These are phyloP conservation scores for Cylas formicarius DNA, from an alignment of 1,140 invertebrate species.

Conservation along the genomic window DNA sequence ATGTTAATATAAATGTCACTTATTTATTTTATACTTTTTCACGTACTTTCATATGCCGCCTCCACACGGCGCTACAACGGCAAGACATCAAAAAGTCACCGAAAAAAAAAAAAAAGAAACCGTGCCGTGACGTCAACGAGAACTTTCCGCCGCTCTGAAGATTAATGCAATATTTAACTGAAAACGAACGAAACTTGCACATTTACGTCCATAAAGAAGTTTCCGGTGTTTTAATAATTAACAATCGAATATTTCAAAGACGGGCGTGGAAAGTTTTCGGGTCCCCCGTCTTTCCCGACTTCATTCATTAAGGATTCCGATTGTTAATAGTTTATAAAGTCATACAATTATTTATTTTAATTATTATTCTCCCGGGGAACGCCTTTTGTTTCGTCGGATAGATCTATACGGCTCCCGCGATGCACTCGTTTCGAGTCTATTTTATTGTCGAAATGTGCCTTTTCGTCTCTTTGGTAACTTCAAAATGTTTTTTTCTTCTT, in stretches of 20 bases:
- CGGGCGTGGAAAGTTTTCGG: not conserved
- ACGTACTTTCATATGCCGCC: no score
- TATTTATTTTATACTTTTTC: no score
- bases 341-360: conserved; percentile 21
- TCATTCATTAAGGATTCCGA: conserved; percentile 18
- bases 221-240: conserved; percentile 13
- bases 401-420: no score
- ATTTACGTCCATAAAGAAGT: conserved; percentile 7
- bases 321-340: conserved; percentile 16
- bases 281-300: not conserved
- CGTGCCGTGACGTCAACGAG: not conserved
- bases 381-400: no score
- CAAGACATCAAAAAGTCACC: conserved; percentile 1
- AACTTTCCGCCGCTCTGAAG: conserved; percentile 6
- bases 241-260: not conserved
- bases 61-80: no score
- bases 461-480: no score
- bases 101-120: not conserved
- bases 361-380: conserved; percentile 10
- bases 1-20: no score
- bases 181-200: conserved; percentile 5
- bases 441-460: no score
- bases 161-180: conserved; percentile 11
- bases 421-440: no score
- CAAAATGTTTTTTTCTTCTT: no score